A percentile compares a stretch with the other conserved stretches of the same genome.
Evolutionary conservation across 2,113 vertebrate species (phyloP).

Genomic region (Balaenoptera acutorostrata): DNA sequence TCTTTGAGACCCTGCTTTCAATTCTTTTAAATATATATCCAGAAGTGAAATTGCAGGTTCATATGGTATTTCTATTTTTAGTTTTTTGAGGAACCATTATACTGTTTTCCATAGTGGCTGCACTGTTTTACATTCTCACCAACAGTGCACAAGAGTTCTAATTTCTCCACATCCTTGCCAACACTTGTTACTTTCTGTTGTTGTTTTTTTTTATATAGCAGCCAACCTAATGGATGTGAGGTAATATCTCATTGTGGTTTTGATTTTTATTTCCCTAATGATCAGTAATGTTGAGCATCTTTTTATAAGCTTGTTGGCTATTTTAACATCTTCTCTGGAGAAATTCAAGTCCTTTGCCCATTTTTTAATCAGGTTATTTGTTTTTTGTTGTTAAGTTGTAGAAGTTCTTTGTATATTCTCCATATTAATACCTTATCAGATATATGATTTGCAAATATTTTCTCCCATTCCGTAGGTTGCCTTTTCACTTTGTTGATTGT

Average conservation of each 20-base stretch:
- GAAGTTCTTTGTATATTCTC: neutral
- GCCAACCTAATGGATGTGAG: neutral
- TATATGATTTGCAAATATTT: neutral
- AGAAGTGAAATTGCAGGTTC: neutral
- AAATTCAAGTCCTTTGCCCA: neutral
- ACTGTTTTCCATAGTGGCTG: neutral
- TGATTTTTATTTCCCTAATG: neutral
- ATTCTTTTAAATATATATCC: neutral
- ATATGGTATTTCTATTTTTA: neutral
- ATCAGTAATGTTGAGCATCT: neutral
- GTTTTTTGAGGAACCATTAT: neutral
- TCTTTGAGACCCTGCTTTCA: neutral
- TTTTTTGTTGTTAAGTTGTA: neutral
- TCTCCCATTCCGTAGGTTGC: neutral
- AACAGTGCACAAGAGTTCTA: neutral
- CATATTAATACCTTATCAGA: neutral
- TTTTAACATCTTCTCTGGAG: neutral
- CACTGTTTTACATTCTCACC: neutral
- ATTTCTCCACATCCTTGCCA: neutral
- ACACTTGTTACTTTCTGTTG: neutral
- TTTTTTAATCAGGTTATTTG: neutral
- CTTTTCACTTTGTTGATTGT: neutral
- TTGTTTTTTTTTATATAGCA: neutral
- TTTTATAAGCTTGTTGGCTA: neutral
- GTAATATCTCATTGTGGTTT: neutral